Conservation (phyloP, 2,113 vertebrate genomes). For the Trichechus manatus region DNA sequence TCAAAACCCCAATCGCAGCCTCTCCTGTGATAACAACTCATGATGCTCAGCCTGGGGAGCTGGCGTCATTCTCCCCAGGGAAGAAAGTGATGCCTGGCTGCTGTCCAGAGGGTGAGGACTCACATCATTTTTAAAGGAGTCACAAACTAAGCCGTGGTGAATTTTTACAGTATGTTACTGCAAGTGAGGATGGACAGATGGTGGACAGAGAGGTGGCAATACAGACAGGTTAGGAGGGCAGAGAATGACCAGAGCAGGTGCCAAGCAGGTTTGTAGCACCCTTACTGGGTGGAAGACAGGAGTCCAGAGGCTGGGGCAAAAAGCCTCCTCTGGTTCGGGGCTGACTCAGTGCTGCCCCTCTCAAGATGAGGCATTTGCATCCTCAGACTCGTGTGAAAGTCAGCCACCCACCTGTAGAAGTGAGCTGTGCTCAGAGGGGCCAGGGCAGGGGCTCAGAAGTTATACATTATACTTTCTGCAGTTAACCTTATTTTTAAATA, state of each 20-base stretch:
- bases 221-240: not conserved
- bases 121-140: conserved; percentile 68
- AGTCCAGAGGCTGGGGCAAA: not conserved
- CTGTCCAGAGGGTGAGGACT: conserved; percentile 53
- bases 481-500: not conserved
- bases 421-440: not conserved
- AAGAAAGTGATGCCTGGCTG: conserved; percentile 41
- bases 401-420: not conserved
- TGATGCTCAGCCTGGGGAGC: not conserved
- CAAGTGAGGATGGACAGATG: not conserved
- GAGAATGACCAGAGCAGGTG: not conserved
- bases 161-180: not conserved
- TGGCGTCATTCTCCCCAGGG: not conserved
- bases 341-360: not conserved
- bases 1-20: not conserved
- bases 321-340: not conserved
- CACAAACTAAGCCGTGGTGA: conserved; percentile 28
- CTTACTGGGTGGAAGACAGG: no score
- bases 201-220: not conserved
- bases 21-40: not conserved
- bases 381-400: not conserved
- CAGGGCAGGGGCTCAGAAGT: not conserved
- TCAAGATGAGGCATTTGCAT: not conserved
- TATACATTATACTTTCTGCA: not conserved
- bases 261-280: not conserved